Percentiles rank a stretch among this genome's conserved stretches.
These are phyloP conservation scores for Tauraco erythrolophus DNA, from an alignment of 2,113 vertebrate genomes.

Conservation along the genomic window DNA sequence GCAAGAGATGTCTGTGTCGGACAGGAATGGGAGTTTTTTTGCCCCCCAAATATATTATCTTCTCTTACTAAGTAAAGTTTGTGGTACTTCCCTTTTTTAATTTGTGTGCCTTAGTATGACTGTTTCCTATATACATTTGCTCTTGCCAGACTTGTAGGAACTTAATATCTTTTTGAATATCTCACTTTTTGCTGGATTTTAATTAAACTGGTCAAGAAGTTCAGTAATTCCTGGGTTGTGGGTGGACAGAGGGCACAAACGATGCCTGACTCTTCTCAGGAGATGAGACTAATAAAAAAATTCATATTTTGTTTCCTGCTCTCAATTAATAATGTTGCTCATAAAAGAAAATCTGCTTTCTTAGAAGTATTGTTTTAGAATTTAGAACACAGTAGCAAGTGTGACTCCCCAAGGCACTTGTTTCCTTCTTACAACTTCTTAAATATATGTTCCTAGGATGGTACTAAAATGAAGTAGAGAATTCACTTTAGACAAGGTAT, in stretches of 20 bases:
- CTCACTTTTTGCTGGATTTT: background rate
- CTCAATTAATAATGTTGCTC: background rate
- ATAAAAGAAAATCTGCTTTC: background rate
- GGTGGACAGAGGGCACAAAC: background rate
- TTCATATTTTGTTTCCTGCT: background rate
- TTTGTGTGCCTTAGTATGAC: background rate
- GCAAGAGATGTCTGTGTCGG: background rate
- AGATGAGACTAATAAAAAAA: background rate
- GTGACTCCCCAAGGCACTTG: background rate
- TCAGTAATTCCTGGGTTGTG: background rate
- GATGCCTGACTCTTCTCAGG: background rate
- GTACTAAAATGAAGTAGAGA: background rate
- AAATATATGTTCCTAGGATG: background rate
- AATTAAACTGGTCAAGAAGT: background rate
- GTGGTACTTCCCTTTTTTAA: background rate
- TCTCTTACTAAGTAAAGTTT: background rate
- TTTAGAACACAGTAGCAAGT: background rate
- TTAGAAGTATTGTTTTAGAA: background rate
- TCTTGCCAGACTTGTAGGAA: background rate
- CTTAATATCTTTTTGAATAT: background rate
- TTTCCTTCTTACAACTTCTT: background rate
- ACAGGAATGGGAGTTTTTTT: background rate
- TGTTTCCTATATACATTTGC: background rate
- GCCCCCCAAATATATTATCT: background rate
- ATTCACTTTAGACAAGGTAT: conserved; percentile 22